These are phyloP conservation scores for Myxocyprinus asiaticus DNA, from an alignment of 2,113 vertebrate genomes.

Conservation along the genomic window DNA sequence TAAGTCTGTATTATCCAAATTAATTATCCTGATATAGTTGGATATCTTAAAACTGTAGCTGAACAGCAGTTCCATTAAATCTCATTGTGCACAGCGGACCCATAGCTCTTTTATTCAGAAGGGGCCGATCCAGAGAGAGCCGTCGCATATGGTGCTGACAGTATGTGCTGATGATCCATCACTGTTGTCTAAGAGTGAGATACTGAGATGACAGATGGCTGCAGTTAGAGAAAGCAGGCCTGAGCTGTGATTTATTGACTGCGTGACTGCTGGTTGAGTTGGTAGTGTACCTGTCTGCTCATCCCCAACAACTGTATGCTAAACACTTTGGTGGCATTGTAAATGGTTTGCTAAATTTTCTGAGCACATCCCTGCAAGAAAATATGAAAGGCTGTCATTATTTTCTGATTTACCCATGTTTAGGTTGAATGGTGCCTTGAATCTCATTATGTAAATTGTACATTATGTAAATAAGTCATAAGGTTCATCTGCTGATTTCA, in stretches of 20 bases:
- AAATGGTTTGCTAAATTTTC: neutral
- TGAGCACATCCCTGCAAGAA: neutral
- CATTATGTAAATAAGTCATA: no score
- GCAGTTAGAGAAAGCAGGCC: slow-evolving; percentile 68
- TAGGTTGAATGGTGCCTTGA: no score
- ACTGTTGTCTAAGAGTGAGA: slow-evolving; percentile 67
- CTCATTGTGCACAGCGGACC: neutral
- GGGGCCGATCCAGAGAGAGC: slow-evolving; percentile 9
- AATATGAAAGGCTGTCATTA: no score
- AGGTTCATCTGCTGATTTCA: no score
- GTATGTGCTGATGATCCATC: slow-evolving; percentile 66
- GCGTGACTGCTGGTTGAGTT: slow-evolving; percentile 37
- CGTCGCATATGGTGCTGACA: slow-evolving; percentile 59
- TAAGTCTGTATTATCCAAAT: slow-evolving; percentile 30
- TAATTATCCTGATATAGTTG: slow-evolving; percentile 22
- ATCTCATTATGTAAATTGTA: no score
- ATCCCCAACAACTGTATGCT: slow-evolving; percentile 19
- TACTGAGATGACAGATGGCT: slow-evolving; percentile 71
- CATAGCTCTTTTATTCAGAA: neutral
- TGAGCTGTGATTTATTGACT: slow-evolving; percentile 59
- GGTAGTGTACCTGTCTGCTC: neutral
- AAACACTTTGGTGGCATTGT: neutral
- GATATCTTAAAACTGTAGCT: slow-evolving; percentile 14
- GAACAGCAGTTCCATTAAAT: slow-evolving; percentile 24
- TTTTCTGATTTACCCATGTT: no score